Base-by-base conservation (phyloP, 2,797 vertebrate genomes). In the Sebastes miniatus region DNA sequence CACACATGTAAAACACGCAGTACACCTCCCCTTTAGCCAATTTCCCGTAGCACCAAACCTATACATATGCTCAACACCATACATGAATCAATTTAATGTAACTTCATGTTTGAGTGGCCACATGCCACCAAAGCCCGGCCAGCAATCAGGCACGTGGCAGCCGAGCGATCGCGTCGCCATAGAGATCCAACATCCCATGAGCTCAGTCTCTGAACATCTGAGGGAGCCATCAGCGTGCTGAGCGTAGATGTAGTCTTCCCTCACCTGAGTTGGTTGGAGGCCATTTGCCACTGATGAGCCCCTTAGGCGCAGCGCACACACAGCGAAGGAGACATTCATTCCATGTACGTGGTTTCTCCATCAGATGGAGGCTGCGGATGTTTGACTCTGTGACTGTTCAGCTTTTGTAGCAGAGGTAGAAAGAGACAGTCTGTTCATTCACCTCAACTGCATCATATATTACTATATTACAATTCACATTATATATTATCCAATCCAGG, bases 261-360 rank as follows among this genome's bases (percentile, higher is more conserved):
- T 84, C 86, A 87, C 74, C 79, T 87, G 87, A 87, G 72, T 80
- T 72, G 67, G 69, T 83, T 78, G 62, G 83, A 69, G 20, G 77
- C 84, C 70, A 77, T 91, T 91, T 56, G 90, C 91, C 87, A 89
- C 22, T 67, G 76, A 86, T 86, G 84, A 91, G 79, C 80, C 85
- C 87, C 81, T 68, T 76, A 76, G 87, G 85, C 85, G 22, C 29
- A 18, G 50, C 65, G 43, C 65, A 20, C 76, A 75, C 79, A 80
- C 73, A 43, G 14, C 75, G 52, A 61, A 83, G 71, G 67, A 82
- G 70, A 85, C 65, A 78, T 81, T 56, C 39, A 86, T 90, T 81
- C 85, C 67, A 90, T 80, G 71, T 62, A 88, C 29, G 14, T 43
- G 59, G 39, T 61, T 56, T 39, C 29, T 65, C 24, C 27, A 5